phyloP scores from a whole-genome alignment of 1,140 invertebrate genomes.

The Andrena cerasifolii region DNA sequence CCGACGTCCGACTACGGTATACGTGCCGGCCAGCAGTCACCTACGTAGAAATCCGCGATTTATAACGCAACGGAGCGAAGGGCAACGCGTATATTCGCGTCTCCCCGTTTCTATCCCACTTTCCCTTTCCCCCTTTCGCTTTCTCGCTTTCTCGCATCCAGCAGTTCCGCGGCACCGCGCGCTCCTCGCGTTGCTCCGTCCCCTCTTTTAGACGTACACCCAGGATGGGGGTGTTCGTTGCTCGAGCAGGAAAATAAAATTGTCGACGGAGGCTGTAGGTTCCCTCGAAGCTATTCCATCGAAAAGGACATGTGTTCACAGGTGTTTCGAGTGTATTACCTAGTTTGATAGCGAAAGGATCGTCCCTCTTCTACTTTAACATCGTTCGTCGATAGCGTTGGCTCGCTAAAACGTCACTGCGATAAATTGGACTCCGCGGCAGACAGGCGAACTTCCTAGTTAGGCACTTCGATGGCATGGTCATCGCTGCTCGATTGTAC shows the following conservation, averaged over 20 bases:
- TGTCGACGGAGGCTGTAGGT: not conserved
- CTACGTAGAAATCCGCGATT: conserved; percentile 70
- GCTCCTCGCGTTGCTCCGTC: not conserved
- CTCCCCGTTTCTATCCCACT: conserved; percentile 47
- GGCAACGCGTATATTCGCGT: conserved; percentile 58
- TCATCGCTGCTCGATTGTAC: conserved; percentile 12
- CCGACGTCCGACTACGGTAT: conserved; percentile 66
- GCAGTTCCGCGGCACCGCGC: conserved; percentile 26
- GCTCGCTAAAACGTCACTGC: not conserved
- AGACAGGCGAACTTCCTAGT: conserved; percentile 17
- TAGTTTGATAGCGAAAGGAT: not conserved
- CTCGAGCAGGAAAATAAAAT: no score
- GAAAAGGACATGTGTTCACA: not conserved
- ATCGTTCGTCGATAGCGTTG: not conserved
- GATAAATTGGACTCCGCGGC: conserved; percentile 2
- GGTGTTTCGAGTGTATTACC: no score
- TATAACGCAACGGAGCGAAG: conserved; percentile 66
- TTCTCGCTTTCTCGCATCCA: conserved; percentile 38
- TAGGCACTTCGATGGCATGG: not conserved
- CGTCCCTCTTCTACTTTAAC: not conserved
- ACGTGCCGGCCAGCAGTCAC: conserved; percentile 62
- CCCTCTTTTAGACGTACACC: not conserved
- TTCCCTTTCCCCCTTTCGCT: conserved; percentile 42
- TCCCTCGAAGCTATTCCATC: not conserved
- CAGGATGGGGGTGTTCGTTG: not conserved